A percentile compares a stretch with the other conserved stretches of the same genome.
Evolutionary conservation across 2,113 vertebrate species (phyloP).

Genomic region (Crotalus tigris): DNA sequence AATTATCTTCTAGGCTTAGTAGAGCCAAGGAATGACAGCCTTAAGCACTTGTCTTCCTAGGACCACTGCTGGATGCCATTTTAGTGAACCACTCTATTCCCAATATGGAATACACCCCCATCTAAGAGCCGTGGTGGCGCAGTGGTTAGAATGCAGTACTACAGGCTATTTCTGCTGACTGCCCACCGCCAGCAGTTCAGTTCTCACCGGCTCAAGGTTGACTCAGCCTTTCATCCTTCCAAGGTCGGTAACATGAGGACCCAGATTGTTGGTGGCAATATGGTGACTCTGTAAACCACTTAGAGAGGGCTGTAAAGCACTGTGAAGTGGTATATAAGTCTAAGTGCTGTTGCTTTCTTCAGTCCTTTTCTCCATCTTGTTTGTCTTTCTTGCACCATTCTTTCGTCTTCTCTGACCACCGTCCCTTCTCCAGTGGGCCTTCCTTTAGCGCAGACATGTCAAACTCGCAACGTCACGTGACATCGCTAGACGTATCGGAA

Average conservation of each 20-base stretch:
- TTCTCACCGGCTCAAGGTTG: too few species aligned
- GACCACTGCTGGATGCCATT: background rate
- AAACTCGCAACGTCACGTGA: too few species aligned
- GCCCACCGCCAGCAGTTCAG: too few species aligned
- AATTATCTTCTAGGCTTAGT: background rate
- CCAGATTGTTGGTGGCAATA: too few species aligned
- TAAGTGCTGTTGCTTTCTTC: background rate
- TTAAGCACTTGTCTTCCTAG: background rate
- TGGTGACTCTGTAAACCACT: too few species aligned
- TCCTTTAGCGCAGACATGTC: background rate
- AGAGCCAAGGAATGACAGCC: background rate
- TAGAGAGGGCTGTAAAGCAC: too few species aligned
- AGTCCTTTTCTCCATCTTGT: background rate
- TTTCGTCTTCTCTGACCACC: rapidly evolving
- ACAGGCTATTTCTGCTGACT: too few species aligned
- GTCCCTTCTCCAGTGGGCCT: background rate
- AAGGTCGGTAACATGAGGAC: too few species aligned
- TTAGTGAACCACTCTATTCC: background rate
- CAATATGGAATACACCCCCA: background rate
- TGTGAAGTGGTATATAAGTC: too few species aligned
- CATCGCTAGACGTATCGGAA: rapidly evolving
- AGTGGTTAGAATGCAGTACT: too few species aligned
- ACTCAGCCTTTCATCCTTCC: too few species aligned
- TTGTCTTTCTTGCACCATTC: background rate
- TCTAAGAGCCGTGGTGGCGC: too few species aligned